Percentiles rank a stretch among this genome's conserved stretches.
phyloP scores from a whole-genome alignment of 2,888 invertebrate genomes.

The Drosophila acutilabella region DNA sequence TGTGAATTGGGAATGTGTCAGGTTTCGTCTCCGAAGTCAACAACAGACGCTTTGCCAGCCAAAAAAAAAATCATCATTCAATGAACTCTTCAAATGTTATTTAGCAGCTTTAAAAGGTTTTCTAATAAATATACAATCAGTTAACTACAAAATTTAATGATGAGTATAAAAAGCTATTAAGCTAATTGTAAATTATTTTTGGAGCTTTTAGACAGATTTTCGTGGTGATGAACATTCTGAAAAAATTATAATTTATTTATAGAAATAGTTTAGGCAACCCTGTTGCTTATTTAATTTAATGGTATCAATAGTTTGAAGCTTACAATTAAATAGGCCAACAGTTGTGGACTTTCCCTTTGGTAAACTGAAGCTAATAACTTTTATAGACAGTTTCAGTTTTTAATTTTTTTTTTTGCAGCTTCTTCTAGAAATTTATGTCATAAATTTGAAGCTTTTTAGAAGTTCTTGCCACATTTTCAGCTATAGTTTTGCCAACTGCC shows the following conservation, averaged over 20 bases:
- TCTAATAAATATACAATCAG: too few species aligned
- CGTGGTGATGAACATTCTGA: too few species aligned
- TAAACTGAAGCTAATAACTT: not conserved
- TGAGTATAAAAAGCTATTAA: too few species aligned
- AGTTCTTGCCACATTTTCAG: not conserved
- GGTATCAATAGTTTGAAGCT: too few species aligned
- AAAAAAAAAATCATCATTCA: slow-evolving; percentile 22
- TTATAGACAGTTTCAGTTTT: not conserved
- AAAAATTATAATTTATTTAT: too few species aligned
- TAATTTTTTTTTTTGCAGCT: not conserved
- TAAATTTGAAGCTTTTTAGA: not conserved
- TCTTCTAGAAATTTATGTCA: slow-evolving; percentile 3
- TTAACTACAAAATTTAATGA: too few species aligned
- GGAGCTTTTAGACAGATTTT: too few species aligned
- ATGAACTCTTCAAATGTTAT: not conserved
- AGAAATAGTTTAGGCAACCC: too few species aligned
- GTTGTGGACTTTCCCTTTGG: not conserved
- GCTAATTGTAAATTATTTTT: too few species aligned
- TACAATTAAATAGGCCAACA: too few species aligned
- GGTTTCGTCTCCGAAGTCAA: slow-evolving; percentile 8
- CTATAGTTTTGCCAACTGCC: slow-evolving; percentile 7
- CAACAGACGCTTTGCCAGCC: slow-evolving; percentile 27
- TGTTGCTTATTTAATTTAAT: too few species aligned
- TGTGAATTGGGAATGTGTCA: slow-evolving; percentile 24
- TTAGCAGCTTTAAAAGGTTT: slow-evolving; percentile 2